A percentile compares a stretch with the other conserved stretches of the same genome.
phyloP scores from a whole-genome alignment of 2,888 invertebrate species.

The Herminia tarsipennalis region DNA sequence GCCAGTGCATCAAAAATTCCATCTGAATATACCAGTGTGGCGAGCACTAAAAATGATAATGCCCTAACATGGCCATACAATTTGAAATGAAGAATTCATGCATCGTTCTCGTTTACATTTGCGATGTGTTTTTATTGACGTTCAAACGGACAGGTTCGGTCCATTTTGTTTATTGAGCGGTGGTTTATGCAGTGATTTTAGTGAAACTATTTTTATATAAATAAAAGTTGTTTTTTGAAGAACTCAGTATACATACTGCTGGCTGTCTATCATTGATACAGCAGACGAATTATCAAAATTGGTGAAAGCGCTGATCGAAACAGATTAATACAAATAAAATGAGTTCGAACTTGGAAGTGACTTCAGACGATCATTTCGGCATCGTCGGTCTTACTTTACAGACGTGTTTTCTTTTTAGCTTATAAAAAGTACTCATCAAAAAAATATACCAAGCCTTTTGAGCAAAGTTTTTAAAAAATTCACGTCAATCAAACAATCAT shows the following conservation, averaged over 20 bases:
- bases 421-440: too few relatives aligned
- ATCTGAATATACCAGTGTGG: conserved; percentile 85
- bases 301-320: too few relatives aligned
- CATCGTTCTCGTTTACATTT: conserved; percentile 76
- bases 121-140: conserved; percentile 80
- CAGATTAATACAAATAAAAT: too few relatives aligned
- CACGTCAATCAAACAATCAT: too few relatives aligned
- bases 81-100: conserved; percentile 85
- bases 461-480: too few relatives aligned
- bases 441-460: too few relatives aligned
- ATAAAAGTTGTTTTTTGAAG: conserved; percentile 31
- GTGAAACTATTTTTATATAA: conserved; percentile 48
- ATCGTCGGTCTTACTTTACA: too few relatives aligned
- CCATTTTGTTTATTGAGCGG: conserved; percentile 76
- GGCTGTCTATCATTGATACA: neutral
- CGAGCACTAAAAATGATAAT: conserved; percentile 86
- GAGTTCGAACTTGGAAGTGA: too few relatives aligned
- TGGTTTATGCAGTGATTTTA: conserved; percentile 49
- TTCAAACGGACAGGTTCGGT: conserved; percentile 67
- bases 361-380: too few relatives aligned
- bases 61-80: conserved; percentile 83
- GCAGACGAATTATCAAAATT: conserved; percentile 17
- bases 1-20: conserved; percentile 87
- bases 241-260: conserved; percentile 28
- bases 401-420: too few relatives aligned